Evolutionary conservation across 1,140 invertebrate species (phyloP), one percentile per base, ranked within the genome.

Genomic region (Venustaconcha ellipsiformis): DNA sequence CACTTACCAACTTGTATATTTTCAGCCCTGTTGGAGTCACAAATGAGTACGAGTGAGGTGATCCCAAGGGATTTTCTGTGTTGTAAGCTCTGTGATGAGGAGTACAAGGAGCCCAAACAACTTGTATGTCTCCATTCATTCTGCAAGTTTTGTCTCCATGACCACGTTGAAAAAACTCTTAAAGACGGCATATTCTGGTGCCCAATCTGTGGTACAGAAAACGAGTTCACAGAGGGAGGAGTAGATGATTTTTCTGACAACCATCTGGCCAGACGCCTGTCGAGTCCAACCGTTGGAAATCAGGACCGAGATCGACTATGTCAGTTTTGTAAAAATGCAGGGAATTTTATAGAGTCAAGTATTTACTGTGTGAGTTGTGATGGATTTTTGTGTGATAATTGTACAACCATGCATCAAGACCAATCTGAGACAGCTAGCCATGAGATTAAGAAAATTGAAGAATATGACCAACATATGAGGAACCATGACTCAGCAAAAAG

Each of bases 41-140:
- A 80, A 70, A 70, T 75, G 64, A 78, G 79, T 70, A 83, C 85
- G 62, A 65, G 79, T 60, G 74, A 76, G 67, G 86, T 87, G 2
- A 83, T 87, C 62, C 86, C 86, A 3, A 71, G 84, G 17, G 80
- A 83, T 65, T 84, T 86, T 63, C 81, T 87, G 13, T 83, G 81
- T 75, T 89, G 88, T 72, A 83, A 83, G 59, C 80, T 89, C 67
- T 89, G 88, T 67, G 80, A 84, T 20, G 87, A 89, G 58, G 86
- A 85, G 58, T 88, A 82, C 80, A 85, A 84, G 64, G 76, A 84
- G 94, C 88, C 96, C 65, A 93, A 95, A 79, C 93, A 97, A 70
- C 92, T 98, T 78, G 94, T 94, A 80, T 98, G 96, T 90, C 93
- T 98, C 80, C 96, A 98, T 91, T 95, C 96, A 3, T 97, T 96